These are phyloP conservation scores for Drosophila triauraria DNA, from an alignment of 1,140 invertebrate genomes.

Conservation along the genomic window DNA sequence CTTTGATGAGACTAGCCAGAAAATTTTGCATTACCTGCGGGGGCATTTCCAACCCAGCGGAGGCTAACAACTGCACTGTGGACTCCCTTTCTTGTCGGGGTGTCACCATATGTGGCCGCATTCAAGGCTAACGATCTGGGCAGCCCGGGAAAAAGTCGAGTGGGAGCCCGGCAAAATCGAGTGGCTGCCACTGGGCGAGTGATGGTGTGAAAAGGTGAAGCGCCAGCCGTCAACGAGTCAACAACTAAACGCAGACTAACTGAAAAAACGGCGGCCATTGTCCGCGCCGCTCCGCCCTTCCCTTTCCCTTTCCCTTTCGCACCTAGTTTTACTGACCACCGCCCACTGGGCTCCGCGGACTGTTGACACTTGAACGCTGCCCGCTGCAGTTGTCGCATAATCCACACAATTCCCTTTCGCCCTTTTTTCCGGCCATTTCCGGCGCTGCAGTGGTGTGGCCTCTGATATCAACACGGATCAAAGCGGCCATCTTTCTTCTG, in stretches of 20 bases:
- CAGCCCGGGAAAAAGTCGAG: constrained; percentile 9
- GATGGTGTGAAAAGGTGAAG: constrained; percentile 28
- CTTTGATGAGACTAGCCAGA: constrained; percentile 15
- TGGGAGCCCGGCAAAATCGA: neutral
- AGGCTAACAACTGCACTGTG: neutral
- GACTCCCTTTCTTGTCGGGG: neutral
- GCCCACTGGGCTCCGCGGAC: constrained; percentile 36
- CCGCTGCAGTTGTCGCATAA: constrained; percentile 79
- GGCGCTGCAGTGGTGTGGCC: constrained; percentile 59
- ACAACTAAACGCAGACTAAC: constrained; percentile 74
- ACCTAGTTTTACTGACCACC: neutral
- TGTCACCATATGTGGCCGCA: constrained; percentile 30
- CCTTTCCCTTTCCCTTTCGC: neutral
- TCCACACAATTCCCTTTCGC: constrained; percentile 62
- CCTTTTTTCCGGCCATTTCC: constrained; percentile 37
- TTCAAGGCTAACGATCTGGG: constrained; percentile 46
- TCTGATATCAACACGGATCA: constrained; percentile 78
- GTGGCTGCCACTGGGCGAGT: constrained; percentile 9
- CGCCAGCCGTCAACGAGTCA: constrained; percentile 59
- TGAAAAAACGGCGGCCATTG: constrained; percentile 49
- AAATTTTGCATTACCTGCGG: constrained; percentile 40
- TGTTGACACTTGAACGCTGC: constrained; percentile 66
- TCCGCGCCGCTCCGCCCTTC: constrained; percentile 5
- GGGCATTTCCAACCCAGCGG: constrained; percentile 3
- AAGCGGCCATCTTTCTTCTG: constrained; percentile 80